Evolutionary conservation across 2,888 invertebrate species (phyloP).

Genomic region (Aphidoletes aphidimyza): DNA sequence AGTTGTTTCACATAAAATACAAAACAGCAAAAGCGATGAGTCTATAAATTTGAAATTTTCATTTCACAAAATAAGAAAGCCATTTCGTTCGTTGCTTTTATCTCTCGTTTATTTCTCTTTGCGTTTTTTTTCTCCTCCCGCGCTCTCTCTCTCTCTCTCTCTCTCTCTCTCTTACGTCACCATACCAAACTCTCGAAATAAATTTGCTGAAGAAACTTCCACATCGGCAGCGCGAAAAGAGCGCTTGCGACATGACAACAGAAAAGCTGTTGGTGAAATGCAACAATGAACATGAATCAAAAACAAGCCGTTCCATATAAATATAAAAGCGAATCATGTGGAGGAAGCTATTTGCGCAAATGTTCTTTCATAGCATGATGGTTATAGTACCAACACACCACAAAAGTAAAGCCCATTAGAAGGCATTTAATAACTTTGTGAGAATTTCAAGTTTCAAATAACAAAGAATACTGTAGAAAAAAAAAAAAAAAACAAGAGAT

Average conservation of each 20-base stretch:
- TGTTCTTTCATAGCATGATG: constrained; percentile 13
- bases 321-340: not conserved
- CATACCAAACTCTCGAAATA: too few relatives aligned
- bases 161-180: not conserved
- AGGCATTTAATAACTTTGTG: constrained; percentile 36
- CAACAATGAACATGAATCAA: constrained; percentile 21
- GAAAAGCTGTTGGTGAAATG: constrained; percentile 35
- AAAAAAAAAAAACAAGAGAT: too few relatives aligned
- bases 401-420: constrained; percentile 46
- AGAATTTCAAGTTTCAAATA: not conserved
- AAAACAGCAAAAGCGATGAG: constrained; percentile 3
- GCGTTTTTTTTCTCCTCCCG: not conserved
- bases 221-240: constrained; percentile 26
- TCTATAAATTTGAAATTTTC: constrained; percentile 43
- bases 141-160: not conserved
- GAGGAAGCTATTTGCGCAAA: constrained; percentile 39
- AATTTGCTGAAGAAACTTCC: not conserved
- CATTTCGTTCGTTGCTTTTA: not conserved
- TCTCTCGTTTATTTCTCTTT: not conserved
- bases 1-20: not conserved
- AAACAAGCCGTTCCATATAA: not conserved
- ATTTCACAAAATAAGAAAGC: not conserved
- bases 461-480: not conserved
- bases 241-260: constrained; percentile 10
- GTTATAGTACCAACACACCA: not conserved